phyloP scores from a whole-genome alignment of 2,113 vertebrate genomes.

The Psittacus erithacus region DNA sequence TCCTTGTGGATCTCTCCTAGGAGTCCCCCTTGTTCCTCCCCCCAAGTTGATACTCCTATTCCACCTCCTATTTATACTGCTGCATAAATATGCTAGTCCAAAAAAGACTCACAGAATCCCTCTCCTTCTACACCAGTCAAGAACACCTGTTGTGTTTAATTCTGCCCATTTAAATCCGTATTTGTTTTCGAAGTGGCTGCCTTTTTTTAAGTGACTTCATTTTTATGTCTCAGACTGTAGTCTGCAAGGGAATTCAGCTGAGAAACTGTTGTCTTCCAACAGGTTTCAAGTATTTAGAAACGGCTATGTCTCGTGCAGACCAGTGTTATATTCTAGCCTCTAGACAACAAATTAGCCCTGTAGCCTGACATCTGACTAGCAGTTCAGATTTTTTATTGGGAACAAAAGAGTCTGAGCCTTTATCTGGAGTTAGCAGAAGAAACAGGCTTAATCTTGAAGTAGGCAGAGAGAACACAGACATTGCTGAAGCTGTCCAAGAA shows the following conservation, averaged over 20 bases:
- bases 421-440: background rate
- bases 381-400: background rate
- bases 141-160: background rate
- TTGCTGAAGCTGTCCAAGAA: slow-evolving; percentile 5
- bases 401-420: background rate
- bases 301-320: background rate
- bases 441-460: background rate
- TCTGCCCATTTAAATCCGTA: background rate
- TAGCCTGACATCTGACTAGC: background rate
- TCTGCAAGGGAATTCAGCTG: background rate
- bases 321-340: background rate
- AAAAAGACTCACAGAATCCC: background rate
- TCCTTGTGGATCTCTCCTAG: background rate
- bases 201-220: background rate
- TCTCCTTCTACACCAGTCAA: background rate
- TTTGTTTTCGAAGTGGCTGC: background rate
- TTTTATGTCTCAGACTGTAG: background rate
- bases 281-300: background rate
- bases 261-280: background rate
- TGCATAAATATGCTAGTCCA: background rate
- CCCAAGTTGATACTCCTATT: background rate
- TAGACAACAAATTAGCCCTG: background rate
- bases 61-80: background rate
- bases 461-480: slow-evolving; percentile 8
- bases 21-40: background rate